These are phyloP conservation scores for Corella eumyota DNA, from an alignment of 23 tunicate genomes.

Conservation along the genomic window DNA sequence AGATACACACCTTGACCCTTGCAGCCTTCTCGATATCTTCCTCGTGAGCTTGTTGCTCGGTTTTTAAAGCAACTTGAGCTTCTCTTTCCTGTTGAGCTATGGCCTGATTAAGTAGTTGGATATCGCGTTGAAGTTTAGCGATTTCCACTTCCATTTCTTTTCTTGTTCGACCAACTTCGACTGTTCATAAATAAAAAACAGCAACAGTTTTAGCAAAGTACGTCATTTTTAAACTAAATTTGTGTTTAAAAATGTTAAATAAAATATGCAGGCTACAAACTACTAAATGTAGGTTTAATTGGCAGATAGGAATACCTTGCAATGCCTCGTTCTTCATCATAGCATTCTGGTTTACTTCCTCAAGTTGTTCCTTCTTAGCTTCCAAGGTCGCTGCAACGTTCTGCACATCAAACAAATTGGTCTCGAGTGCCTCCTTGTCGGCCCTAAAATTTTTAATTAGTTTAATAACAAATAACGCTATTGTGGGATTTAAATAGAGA, in stretches of 20 bases:
- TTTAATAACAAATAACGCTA: neutral
- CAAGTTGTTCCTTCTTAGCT: conserved; percentile 93
- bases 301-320: conserved; percentile 41
- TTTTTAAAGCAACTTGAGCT: conserved; percentile 85
- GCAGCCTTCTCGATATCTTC: conserved; percentile 82
- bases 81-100: conserved; percentile 88
- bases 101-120: conserved; percentile 75
- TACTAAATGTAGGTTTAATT: neutral
- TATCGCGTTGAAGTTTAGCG: conserved; percentile 70
- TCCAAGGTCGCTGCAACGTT: conserved; percentile 39
- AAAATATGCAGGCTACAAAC: neutral
- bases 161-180: conserved; percentile 80
- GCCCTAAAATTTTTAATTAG: conserved; percentile 37
- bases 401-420: conserved; percentile 81
- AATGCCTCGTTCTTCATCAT: conserved; percentile 92
- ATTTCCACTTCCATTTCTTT: conserved; percentile 91
- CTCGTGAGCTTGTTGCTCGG: conserved; percentile 86
- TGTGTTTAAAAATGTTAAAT: neutral
- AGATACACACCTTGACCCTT: conserved; percentile 73
- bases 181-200: conserved; percentile 11
- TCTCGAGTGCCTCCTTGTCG: conserved; percentile 94
- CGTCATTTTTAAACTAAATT: too few relatives aligned
- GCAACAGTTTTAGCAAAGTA: neutral
- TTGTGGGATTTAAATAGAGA: neutral
- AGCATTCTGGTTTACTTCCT: conserved; percentile 66